Evolutionary conservation across 2,888 invertebrate species (phyloP), one percentile per base, ranked within the genome.

Genomic region (Thecophora atra): DNA sequence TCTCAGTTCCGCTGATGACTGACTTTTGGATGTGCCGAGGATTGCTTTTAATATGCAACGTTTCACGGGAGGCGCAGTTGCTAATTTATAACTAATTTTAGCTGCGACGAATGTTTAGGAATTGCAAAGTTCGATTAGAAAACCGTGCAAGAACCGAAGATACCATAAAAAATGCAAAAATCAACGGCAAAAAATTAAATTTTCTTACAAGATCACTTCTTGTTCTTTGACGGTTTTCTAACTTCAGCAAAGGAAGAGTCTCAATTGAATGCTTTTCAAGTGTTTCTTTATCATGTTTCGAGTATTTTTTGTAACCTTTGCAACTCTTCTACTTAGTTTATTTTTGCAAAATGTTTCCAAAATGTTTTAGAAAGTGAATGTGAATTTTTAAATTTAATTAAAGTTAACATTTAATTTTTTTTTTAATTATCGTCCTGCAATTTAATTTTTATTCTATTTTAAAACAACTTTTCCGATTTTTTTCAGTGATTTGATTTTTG

Each of bases 1-100:
- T 62, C 74, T 58, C 72, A 58, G 70, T 72, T 68, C 73, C 68
- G 56, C 69, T 30, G 65, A 69, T 67, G 51, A 19, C 54, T 5
- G 11, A 19, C 6, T 52, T 19, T n/a, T 37, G 37, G 37, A 37
- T 37, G 37, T 37, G 7, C 37, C 6, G 37, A 37, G 37, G 37
- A 37, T 37, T 37, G 37, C 7, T 37, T 37, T 37, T 37, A 37
- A 37, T n/a, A n/a, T n/a, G n/a, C n/a, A n/a, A n/a, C n/a, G n/a
- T n/a, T n/a, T n/a, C n/a, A n/a, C n/a, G n/a, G n/a, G n/a, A n/a
- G n/a, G n/a, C n/a, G n/a, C n/a, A n/a, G 37, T 11, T 37, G 11
- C 11, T 37, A 37, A 37, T 11, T 37, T 37, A 37, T 6, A 8
- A 37, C 37, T 37, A 37, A 37, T 11, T 37, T 37, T 37, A 37